Percentiles rank a stretch among this genome's conserved stretches.
Conservation (phyloP, 1,140 invertebrate genomes). For the Rhysida immarginata region DNA sequence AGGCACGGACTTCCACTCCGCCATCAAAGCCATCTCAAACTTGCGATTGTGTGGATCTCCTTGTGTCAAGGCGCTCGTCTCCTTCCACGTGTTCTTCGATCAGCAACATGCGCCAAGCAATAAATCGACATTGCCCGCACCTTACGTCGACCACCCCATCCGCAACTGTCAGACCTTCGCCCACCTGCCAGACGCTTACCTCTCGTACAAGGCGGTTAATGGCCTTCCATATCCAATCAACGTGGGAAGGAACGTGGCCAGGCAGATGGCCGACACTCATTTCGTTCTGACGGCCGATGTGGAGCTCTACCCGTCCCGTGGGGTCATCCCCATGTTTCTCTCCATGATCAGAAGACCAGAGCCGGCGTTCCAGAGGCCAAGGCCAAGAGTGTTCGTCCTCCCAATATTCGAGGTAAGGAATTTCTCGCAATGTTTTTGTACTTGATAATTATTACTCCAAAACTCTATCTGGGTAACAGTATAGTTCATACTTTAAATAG, state of each 20-base stretch:
- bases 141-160: constrained; percentile 25
- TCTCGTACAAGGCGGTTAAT: constrained; percentile 56
- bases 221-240: constrained; percentile 74
- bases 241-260: constrained; percentile 66
- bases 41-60: constrained; percentile 46
- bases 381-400: background rate
- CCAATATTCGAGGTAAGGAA: too few species aligned
- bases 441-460: too few species aligned
- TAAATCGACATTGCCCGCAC: constrained; percentile 51
- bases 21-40: constrained; percentile 49
- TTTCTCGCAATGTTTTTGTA: too few species aligned
- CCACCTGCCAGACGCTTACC: background rate
- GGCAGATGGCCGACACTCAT: constrained; percentile 62
- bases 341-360: background rate
- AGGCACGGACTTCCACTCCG: constrained; percentile 47
- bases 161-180: background rate
- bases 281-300: constrained; percentile 74
- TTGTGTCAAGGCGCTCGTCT: constrained; percentile 54
- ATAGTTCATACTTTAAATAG: too few species aligned
- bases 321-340: constrained; percentile 11
- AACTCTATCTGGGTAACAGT: too few species aligned
- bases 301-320: constrained; percentile 55
- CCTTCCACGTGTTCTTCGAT: constrained; percentile 74
- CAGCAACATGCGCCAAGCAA: constrained; percentile 52
- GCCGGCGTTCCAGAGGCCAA: background rate